Percentiles rank a stretch among this genome's conserved stretches.
Evolutionary conservation across 1,140 invertebrate species (phyloP).

Genomic region (Reticulitermes speratus): DNA sequence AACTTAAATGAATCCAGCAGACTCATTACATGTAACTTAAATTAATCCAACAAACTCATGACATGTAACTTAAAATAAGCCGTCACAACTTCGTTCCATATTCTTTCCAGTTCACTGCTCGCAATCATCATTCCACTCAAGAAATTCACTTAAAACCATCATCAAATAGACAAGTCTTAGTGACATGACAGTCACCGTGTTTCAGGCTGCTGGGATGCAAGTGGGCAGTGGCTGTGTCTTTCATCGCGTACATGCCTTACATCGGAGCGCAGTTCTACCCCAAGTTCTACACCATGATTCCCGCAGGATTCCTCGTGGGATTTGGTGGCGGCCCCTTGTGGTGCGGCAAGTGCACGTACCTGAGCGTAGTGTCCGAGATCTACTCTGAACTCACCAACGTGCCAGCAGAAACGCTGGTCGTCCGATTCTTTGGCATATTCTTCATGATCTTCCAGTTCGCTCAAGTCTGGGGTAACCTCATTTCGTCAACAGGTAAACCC

Average conservation of each 20-base stretch:
- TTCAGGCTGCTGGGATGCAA: constrained; percentile 79
- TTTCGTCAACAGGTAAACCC: constrained; percentile 74
- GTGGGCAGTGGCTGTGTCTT: constrained; percentile 81
- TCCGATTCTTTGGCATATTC: constrained; percentile 86
- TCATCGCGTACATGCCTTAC: constrained; percentile 84
- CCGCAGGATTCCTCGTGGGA: constrained; percentile 79
- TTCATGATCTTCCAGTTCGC: constrained; percentile 94
- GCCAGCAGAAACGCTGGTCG: constrained; percentile 68
- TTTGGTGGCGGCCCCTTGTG: constrained; percentile 85
- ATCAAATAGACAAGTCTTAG: too few species aligned
- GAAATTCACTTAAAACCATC: too few species aligned
- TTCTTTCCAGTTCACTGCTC: too few species aligned
- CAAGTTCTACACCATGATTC: constrained; percentile 77
- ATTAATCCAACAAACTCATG: too few species aligned
- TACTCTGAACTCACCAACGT: constrained; percentile 66
- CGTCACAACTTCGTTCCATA: too few species aligned
- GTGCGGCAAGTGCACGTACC: constrained; percentile 87
- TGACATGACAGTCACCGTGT: constrained; percentile 23
- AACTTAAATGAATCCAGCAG: too few species aligned
- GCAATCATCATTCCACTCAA: too few species aligned
- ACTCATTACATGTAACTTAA: too few species aligned
- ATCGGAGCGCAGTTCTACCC: constrained; percentile 86
- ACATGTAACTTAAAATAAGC: too few species aligned
- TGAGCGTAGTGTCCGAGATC: constrained; percentile 75
- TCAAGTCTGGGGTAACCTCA: constrained; percentile 89